A percentile compares a stretch with the other conserved stretches of the same genome.
Conservation (phyloP, 2,113 vertebrate species). For the Bostrychus sinensis region DNA sequence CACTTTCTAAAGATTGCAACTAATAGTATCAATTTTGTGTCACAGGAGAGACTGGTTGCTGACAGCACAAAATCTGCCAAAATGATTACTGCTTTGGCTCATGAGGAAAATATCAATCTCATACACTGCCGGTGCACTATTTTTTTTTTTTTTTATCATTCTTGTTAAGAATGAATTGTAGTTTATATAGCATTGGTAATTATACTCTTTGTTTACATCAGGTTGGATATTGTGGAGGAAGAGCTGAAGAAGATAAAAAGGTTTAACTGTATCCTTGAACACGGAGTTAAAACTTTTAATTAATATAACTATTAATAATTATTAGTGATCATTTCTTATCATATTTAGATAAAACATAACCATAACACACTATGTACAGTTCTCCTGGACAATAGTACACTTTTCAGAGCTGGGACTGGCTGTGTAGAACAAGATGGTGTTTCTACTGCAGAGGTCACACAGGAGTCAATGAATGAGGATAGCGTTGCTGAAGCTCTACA, state of each 20-base stretch:
- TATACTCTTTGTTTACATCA: slow-evolving; percentile 27
- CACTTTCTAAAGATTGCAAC: too few relatives aligned
- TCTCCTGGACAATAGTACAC: slow-evolving; percentile 68
- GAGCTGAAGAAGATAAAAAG: slow-evolving; percentile 80
- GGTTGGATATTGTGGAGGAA: slow-evolving; percentile 66
- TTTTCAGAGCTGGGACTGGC: slow-evolving; percentile 27
- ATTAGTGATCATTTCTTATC: background rate
- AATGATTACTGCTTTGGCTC: slow-evolving; percentile 2
- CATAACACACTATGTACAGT: slow-evolving; percentile 64
- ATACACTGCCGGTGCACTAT: slow-evolving; percentile 47
- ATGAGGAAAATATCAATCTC: slow-evolving; percentile 7
- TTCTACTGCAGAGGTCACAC: slow-evolving; percentile 7
- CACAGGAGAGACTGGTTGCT: slow-evolving; percentile 42
- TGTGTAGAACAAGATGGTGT: background rate
- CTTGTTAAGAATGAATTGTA: background rate
- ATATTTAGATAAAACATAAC: slow-evolving; percentile 2
- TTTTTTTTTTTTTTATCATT: background rate
- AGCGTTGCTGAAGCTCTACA: slow-evolving; percentile 66
- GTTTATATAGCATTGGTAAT: background rate
- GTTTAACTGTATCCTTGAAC: slow-evolving; percentile 79
- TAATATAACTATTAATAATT: background rate
- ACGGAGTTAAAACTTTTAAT: background rate
- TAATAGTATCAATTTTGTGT: slow-evolving; percentile 1
- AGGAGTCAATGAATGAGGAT: slow-evolving; percentile 29
- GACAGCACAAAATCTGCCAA: slow-evolving; percentile 24